Evolutionary conservation across 2,113 vertebrate species (phyloP), one percentile per base, ranked within the genome.

Genomic region (Alethe diademata): DNA sequence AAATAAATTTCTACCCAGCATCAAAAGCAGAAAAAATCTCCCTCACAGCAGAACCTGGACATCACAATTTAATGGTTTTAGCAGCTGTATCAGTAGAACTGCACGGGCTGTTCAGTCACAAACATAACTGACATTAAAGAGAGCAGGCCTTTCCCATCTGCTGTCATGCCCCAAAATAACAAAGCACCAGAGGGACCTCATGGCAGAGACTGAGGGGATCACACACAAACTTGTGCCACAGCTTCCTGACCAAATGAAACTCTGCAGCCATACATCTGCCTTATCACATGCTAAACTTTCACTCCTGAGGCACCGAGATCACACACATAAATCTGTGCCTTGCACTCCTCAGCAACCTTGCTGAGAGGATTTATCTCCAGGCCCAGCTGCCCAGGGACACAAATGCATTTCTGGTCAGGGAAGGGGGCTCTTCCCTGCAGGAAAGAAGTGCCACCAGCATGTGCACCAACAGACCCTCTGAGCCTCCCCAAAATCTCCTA

Each of bases 341-440:
- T 79, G 70, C 40, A 26, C 18, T 69, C 18, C 72, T 76, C 72
- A 76, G 72, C 58, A 86, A 1, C 65, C 47, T 8, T 35, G 61
- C 62, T 51, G 62, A 12, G 57, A 73, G 80, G 70, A 89, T 95
- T 95, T 76, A 92, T 89, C 65, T 71, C 57, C 69, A 48, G 25
- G 15, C 14, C 26, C n/a, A 47, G 0, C 31, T 19, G 6, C 48
- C 65, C 84, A 85, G 65, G 86, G 80, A 57, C 80, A 86, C 18
- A 3, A 43, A 42, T 0, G 1, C 19, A 31, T n/a, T 66, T 74
- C 69, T 73, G 69, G 36, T 20, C 60, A 60, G 31, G 6, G 56
- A 33, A 53, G 15, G n/a, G 51, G 9, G 42, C 66, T 61, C 90
- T 54, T 79, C 24, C 42, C 58, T 73, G 54, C 23, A 66, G n/a